Evolutionary conservation across 1,140 invertebrate genomes (phyloP), one percentile per base, ranked within the genome.

Genomic region (Brachionus calyciflorus): DNA sequence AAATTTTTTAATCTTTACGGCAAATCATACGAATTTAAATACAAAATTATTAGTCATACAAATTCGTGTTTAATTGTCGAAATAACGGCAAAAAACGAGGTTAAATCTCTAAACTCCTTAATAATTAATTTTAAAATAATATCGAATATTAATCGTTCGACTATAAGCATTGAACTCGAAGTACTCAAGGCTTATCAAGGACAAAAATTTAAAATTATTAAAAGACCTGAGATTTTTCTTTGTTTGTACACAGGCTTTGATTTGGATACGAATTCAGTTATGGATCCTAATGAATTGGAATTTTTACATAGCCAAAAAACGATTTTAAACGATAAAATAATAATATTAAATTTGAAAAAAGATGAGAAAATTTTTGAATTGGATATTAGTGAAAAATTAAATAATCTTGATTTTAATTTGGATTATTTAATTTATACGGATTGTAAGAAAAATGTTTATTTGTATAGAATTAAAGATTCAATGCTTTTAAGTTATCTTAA

Each of bases 1-100:
- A 65, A 65, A 65, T 65, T 65, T 37, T 21, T 24, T 4, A 44
- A 44, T 37, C 44, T 65, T 17, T 65, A 44, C 21, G 17, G 37
- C 6, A 41, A 65, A 24, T 37, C 60, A 24, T 37, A n/a, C 2
- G 2, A 4, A 9, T 65, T 65, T 65, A 65, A 65, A 44, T 44
- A 44, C 21, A 65, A 65, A 44, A 24, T 65, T 44, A 5, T 65
- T 3, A 24, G 14, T 6, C 19, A 65, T 26, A 17, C 19, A 44
- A 14, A 12, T 3, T 24, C 33, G 9, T 41, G n/a, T 37, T 24
- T 65, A 19, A 21, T 65, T 24, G 14, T 41, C 12, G 21, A 37
- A 4, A 19, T 65, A 24, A 44, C 60, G 21, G 60, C 41, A 12
- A 10, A 26, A 24, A 65, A 65, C 12, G 17, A 41, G 14, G n/a